Evolutionary conservation across 2,113 vertebrate genomes (phyloP).

Genomic region (Lophotis ruficrista): DNA sequence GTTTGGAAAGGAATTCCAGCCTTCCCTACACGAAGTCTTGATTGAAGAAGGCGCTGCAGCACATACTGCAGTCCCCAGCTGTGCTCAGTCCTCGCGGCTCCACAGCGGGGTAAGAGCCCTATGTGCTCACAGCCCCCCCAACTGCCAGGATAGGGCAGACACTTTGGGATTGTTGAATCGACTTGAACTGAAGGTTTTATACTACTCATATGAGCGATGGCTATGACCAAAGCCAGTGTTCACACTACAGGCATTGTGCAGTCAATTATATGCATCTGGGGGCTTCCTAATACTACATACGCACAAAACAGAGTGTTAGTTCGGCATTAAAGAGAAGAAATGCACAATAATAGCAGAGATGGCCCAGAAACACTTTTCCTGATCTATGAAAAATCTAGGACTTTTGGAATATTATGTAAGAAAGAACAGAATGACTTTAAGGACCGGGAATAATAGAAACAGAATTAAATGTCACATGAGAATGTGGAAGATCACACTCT

Average conservation of each 20-base stretch:
- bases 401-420: neutral
- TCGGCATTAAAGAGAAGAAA: neutral
- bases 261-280: neutral
- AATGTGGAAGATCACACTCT: neutral
- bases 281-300: neutral
- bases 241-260: neutral
- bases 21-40: neutral
- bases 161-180: neutral
- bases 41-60: neutral
- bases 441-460: neutral
- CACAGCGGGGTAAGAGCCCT: rapidly evolving
- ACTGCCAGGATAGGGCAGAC: neutral
- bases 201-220: rapidly evolving
- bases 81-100: neutral
- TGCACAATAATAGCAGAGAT: neutral
- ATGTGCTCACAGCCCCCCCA: rapidly evolving
- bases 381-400: neutral
- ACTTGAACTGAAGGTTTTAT: neutral
- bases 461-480: neutral
- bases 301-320: neutral
- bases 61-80: neutral
- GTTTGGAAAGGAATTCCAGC: neutral
- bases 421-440: neutral
- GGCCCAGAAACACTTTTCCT: neutral
- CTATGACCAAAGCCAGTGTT: neutral